phyloP scores from a whole-genome alignment of 2,113 vertebrate genomes.

The Catagonus wagneri region DNA sequence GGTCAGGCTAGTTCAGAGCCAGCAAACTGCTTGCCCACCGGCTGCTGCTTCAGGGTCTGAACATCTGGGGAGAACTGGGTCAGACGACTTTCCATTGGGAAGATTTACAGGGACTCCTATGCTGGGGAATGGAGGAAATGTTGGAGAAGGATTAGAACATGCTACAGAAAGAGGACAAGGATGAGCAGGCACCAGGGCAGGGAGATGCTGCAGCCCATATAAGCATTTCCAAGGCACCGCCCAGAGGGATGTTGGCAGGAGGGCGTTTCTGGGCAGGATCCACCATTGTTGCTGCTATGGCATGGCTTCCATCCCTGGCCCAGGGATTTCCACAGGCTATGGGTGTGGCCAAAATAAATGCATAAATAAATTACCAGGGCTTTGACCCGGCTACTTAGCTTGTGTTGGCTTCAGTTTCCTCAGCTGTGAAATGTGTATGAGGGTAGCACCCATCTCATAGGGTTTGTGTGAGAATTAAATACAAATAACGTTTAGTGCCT shows the following conservation, averaged over 20 bases:
- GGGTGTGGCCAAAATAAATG: too few species aligned
- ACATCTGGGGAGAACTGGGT: not conserved
- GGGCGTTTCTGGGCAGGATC: not conserved
- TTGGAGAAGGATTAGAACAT: not conserved
- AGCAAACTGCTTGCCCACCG: not conserved
- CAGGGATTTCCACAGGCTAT: too few species aligned
- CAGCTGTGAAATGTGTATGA: not conserved
- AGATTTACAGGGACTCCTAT: not conserved
- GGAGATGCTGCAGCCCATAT: rapidly evolving
- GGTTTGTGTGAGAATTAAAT: not conserved
- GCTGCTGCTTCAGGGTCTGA: not conserved
- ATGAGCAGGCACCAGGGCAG: not conserved
- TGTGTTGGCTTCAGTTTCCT: not conserved
- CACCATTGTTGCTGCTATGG: too few species aligned
- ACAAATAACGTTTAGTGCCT: not conserved
- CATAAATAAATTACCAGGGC: too few species aligned
- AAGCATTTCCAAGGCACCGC: not conserved
- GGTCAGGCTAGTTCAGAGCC: not conserved
- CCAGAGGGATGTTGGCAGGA: not conserved
- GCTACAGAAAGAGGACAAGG: not conserved
- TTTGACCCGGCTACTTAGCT: not conserved
- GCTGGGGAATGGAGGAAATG: not conserved
- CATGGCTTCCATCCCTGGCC: too few species aligned
- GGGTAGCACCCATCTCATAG: not conserved
- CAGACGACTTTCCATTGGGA: not conserved